Evolutionary conservation across 2,888 invertebrate genomes (phyloP).

Genomic region (Ormyrus thymus): DNA sequence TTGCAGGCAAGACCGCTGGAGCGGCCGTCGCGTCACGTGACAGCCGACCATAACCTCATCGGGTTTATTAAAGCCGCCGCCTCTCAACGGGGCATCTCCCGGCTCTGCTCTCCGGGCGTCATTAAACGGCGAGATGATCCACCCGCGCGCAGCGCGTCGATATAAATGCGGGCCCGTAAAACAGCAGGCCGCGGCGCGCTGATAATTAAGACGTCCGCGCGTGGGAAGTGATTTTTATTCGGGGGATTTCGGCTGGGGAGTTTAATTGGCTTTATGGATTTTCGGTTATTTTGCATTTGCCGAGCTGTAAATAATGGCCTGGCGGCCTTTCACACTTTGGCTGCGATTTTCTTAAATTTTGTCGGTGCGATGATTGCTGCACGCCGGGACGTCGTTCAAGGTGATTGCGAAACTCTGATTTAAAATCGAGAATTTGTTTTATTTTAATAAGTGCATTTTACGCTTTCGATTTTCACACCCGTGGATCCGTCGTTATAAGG

Average conservation of each 20-base stretch:
- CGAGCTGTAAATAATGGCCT: neutral
- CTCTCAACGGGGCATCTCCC: neutral
- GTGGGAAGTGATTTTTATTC: neutral
- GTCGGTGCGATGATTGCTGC: too few relatives aligned
- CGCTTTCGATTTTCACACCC: too few relatives aligned
- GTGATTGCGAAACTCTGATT: too few relatives aligned
- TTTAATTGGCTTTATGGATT: constrained; percentile 20
- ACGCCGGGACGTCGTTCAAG: too few relatives aligned
- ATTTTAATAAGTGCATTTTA: too few relatives aligned
- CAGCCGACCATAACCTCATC: too few relatives aligned
- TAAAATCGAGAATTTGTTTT: too few relatives aligned
- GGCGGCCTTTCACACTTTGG: neutral
- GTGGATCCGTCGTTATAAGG: too few relatives aligned
- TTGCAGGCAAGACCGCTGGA: too few relatives aligned
- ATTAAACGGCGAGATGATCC: neutral
- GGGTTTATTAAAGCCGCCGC: too few relatives aligned
- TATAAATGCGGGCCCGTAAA: constrained; percentile 29
- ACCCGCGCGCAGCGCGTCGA: constrained; percentile 4
- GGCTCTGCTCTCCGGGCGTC: neutral
- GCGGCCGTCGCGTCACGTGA: too few relatives aligned
- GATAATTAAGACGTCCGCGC: constrained; percentile 42
- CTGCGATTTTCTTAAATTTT: too few relatives aligned
- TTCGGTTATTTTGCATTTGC: neutral
- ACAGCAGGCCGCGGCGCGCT: constrained; percentile 36
- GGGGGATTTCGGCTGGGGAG: neutral